Conservation (phyloP, 2,888 invertebrate genomes). For the Leptopilina syphax region DNA sequence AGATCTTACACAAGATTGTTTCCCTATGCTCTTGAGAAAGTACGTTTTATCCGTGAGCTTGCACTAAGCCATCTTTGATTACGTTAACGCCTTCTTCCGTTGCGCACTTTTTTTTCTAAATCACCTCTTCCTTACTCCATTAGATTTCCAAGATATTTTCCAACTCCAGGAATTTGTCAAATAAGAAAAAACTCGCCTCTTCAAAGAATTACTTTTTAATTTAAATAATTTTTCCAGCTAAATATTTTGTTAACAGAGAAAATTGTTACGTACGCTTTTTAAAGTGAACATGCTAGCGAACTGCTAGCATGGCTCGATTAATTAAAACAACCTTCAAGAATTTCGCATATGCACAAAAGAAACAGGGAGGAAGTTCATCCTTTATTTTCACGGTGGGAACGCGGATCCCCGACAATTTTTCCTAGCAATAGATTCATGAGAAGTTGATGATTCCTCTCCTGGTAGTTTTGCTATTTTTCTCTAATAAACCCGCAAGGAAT, state of each 20-base stretch:
- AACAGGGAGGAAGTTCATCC: not conserved
- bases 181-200: no score
- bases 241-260: no score
- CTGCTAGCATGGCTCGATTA: not conserved
- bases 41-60: not conserved
- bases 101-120: not conserved
- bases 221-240: no score
- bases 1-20: not conserved
- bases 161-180: no score
- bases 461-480: not conserved
- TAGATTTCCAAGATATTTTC: not conserved
- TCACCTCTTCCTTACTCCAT: not conserved
- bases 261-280: no score
- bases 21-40: not conserved
- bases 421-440: conserved; percentile 19
- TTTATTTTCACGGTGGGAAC: not conserved
- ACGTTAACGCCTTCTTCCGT: conserved; percentile 3
- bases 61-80: not conserved
- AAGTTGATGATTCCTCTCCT: conserved; percentile 28
- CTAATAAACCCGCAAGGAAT: no score
- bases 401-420: not conserved
- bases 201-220: no score
- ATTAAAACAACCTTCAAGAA: not conserved
- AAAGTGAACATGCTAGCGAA: no score
- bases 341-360: no score